A percentile compares a stretch with the other conserved stretches of the same genome.
Evolutionary conservation across 2,888 invertebrate genomes (phyloP).

Genomic region (Himalopsyche japonica): DNA sequence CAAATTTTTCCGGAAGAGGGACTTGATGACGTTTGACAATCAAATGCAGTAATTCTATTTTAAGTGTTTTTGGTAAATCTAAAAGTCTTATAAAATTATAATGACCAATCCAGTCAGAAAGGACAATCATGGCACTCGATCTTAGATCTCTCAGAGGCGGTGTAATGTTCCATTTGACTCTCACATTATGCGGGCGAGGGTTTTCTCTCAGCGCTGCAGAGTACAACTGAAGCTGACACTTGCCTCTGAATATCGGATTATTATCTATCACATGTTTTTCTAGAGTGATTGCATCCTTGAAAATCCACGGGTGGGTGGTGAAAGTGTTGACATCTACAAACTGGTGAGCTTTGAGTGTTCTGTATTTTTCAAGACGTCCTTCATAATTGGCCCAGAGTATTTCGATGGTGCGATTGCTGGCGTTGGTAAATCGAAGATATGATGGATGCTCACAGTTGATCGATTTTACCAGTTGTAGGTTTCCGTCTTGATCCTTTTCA

Average conservation of each 20-base stretch:
- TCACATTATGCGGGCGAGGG: not conserved
- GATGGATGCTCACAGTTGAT: constrained; percentile 8
- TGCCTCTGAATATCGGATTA: constrained; percentile 44
- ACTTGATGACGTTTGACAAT: not conserved
- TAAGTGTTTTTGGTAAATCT: constrained; percentile 52
- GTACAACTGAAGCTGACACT: constrained; percentile 42
- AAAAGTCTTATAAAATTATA: constrained; percentile 49
- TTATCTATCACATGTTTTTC: constrained; percentile 67
- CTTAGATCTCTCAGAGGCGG: constrained; percentile 58
- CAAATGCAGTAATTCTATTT: constrained; percentile 46
- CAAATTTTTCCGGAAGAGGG: not conserved
- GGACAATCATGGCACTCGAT: constrained; percentile 51
- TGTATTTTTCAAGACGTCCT: constrained; percentile 66
- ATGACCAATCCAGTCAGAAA: constrained; percentile 50
- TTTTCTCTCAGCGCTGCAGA: constrained; percentile 28
- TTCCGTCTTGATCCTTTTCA: constrained; percentile 30
- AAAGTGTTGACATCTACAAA: constrained; percentile 73
- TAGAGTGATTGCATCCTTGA: constrained; percentile 69
- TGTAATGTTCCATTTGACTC: constrained; percentile 57
- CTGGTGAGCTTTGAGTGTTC: constrained; percentile 59
- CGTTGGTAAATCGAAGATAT: constrained; percentile 47
- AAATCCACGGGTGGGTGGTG: constrained; percentile 84
- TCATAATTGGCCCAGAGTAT: constrained; percentile 79
- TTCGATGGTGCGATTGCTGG: constrained; percentile 55
- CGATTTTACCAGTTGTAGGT: constrained; percentile 14